Evolutionary conservation across 2,113 vertebrate genomes (phyloP), one percentile per base, ranked within the genome.

Genomic region (Calypte anna): DNA sequence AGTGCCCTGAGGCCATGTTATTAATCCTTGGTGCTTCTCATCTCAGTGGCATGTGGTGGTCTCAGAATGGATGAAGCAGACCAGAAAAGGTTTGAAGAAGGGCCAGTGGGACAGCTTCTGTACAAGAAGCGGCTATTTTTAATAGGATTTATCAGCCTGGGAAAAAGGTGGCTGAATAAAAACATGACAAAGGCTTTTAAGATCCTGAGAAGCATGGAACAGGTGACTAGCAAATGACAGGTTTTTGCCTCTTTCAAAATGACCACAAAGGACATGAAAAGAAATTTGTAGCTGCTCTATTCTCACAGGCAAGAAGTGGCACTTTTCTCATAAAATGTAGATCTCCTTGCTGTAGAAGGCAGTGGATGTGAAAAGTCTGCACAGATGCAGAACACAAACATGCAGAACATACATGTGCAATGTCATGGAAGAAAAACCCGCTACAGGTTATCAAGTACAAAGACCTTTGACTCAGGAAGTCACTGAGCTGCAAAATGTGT

Each of bases 401-500:
- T 61, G 46, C 64, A 69, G 38, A 81, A 78, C 46, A 74, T n/a
- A 51, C 51, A 88, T 4, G 12, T 61, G 46, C 64, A 69, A 44
- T 0, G 0, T 78, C 57, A n/a, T 63, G 57, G 78, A 91, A 91
- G 33, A 63, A 75, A 86, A 86, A 59, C 55, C 48, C 31, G 55
- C 57, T 1, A 0, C 17, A 30, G 28, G 44, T 91, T 70, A 53
- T 63, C 8, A 7, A 16, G 25, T 63, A 51, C 28, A 67, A 86
- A 86, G 63, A 58, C 61, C 43, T 88, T 59, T 68, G 87, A 28
- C 31, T 31, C 21, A 59, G 86, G 73, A 96, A 78, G 73, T 84
- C 78, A 87, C 20, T 63, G 73, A 92, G 57, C 81, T 92, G 73
- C 84, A 92, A 78, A 86, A 86, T n/a, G 20, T n/a, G 38, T 58